A percentile compares a stretch with the other conserved stretches of the same genome.
Evolutionary conservation across 2,888 invertebrate genomes (phyloP).

Genomic region (Cephus sareptanus): DNA sequence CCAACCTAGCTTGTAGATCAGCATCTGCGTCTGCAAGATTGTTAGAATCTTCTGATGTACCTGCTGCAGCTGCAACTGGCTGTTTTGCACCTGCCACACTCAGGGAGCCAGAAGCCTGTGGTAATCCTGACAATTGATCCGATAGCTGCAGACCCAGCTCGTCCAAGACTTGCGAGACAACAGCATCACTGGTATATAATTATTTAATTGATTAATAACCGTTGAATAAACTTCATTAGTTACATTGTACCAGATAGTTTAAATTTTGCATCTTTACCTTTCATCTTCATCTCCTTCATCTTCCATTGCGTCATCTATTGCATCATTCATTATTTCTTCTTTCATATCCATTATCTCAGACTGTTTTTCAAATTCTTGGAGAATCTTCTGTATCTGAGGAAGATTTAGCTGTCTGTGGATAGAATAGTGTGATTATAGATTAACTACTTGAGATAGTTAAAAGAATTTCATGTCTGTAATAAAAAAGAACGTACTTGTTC

Average conservation of each 20-base stretch:
- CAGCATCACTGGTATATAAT: conserved; percentile 78
- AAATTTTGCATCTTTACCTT: conserved; percentile 71
- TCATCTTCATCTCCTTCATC: conserved; percentile 98
- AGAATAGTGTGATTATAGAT: not conserved
- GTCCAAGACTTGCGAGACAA: conserved; percentile 96
- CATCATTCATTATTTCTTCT: conserved; percentile 99
- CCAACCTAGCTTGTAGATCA: conserved; percentile 95
- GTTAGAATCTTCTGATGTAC: conserved; percentile 66
- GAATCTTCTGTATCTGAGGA: conserved; percentile 98
- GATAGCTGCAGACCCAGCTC: conserved; percentile 96
- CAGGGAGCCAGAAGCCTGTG: conserved; percentile 74
- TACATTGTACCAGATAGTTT: not conserved
- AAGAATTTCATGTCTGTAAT: not conserved
- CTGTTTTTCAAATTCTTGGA: conserved; percentile 98
- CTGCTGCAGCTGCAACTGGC: conserved; percentile 71
- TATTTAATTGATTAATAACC: not conserved
- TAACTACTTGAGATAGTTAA: not conserved
- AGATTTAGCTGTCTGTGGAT: conserved; percentile 85
- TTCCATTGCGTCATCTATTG: conserved; percentile 99
- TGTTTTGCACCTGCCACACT: conserved; percentile 72
- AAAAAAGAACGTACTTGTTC: conserved; percentile 76
- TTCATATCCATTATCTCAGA: conserved; percentile 99
- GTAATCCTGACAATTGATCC: conserved; percentile 91
- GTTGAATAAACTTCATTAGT: not conserved
- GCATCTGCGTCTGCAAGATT: conserved; percentile 89